Conservation (phyloP, 2,797 vertebrate species). For the Craterocephalus amniculus region DNA sequence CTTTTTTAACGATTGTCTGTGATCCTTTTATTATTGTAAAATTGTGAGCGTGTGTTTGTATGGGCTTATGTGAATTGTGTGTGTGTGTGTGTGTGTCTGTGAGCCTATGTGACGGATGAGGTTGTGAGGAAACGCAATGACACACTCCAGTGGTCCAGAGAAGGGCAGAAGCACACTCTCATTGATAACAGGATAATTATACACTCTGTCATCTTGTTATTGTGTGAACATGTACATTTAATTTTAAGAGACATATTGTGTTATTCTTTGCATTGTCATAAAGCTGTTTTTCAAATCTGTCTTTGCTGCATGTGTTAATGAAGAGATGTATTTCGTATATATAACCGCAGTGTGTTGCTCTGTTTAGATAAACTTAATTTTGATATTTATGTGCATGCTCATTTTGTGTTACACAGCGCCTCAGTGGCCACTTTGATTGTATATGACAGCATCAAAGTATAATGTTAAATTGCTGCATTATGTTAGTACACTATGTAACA, state of each 20-base stretch:
- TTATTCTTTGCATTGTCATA: constrained; percentile 26
- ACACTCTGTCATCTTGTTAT: constrained; percentile 73
- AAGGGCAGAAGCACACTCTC: constrained; percentile 66
- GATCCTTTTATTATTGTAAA: constrained; percentile 30
- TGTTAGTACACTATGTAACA: constrained; percentile 50
- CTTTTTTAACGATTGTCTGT: constrained; percentile 36
- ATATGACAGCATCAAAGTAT: constrained; percentile 65
- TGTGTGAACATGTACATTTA: constrained; percentile 50
- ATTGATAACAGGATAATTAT: constrained; percentile 80
- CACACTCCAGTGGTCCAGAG: constrained; percentile 77
- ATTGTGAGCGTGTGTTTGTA: constrained; percentile 9
- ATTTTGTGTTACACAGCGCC: constrained; percentile 26
- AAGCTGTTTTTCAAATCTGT: constrained; percentile 21
- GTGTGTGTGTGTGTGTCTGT: constrained; percentile 17
- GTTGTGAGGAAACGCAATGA: constrained; percentile 75
- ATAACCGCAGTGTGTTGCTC: constrained; percentile 29
- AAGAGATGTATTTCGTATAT: constrained; percentile 14
- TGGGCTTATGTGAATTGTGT: not conserved
- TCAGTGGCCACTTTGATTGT: constrained; percentile 53
- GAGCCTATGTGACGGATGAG: constrained; percentile 62
- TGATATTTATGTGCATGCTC: constrained; percentile 29
- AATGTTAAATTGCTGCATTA: constrained; percentile 67
- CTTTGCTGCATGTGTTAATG: constrained; percentile 38
- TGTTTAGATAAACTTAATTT: constrained; percentile 35
- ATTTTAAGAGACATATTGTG: constrained; percentile 39